Percentiles rank a stretch among this genome's conserved stretches.
These are phyloP conservation scores for Calliphora vomitoria DNA, from an alignment of 2,888 invertebrate species.

Conservation along the genomic window DNA sequence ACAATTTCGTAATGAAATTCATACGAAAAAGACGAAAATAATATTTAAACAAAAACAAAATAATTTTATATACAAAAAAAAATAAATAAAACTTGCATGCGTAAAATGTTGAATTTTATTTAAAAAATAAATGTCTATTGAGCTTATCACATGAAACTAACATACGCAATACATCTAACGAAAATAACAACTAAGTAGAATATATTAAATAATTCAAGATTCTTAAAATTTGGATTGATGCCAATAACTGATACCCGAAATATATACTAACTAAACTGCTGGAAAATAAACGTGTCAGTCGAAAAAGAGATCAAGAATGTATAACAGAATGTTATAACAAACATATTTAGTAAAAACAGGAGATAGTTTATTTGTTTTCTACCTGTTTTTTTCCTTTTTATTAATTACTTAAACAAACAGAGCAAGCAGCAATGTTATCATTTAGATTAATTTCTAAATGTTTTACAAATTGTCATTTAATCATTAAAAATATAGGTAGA, in stretches of 20 bases:
- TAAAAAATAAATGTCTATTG: not conserved
- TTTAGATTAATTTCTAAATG: slow-evolving; percentile 23
- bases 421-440: slow-evolving; percentile 2
- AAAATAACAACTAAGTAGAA: not conserved
- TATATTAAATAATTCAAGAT: slow-evolving; percentile 1
- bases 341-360: not conserved
- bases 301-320: not conserved
- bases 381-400: not conserved
- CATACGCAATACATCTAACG: not conserved
- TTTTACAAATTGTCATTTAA: slow-evolving; percentile 42
- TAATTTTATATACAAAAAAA: not conserved
- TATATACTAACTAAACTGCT: slow-evolving; percentile 2
- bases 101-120: slow-evolving; percentile 12
- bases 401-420: not conserved
- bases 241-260: slow-evolving; percentile 23
- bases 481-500: not conserved
- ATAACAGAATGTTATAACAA: not conserved
- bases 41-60: not conserved
- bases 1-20: slow-evolving; percentile 3
- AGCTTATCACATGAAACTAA: slow-evolving; percentile 31
- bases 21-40: not conserved
- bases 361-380: not conserved
- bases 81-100: slow-evolving; percentile 17
- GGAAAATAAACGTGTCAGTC: not conserved
- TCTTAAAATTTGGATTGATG: slow-evolving; percentile 7